Base-by-base conservation (phyloP, 2,888 invertebrate genomes). In the Desoria tigrina region DNA sequence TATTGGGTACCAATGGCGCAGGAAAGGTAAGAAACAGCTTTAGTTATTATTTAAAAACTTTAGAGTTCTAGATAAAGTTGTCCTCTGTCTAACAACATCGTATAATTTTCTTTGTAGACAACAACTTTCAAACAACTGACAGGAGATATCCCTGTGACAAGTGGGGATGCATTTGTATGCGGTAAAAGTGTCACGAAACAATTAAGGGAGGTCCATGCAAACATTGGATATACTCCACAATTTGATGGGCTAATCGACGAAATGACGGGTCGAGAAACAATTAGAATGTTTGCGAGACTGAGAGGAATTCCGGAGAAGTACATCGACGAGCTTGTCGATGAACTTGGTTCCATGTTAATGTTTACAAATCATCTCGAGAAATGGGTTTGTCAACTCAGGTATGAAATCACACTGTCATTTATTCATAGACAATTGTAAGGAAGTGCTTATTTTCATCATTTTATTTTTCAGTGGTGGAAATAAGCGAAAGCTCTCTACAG, bases 1-100 rank as follows among this genome's bases (percentile, higher is more conserved):
- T 92, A 49, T 81, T 92, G 59, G 91, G 92, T 1, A 87, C 91
- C 0, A 92, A 93, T 79, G 92, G 92, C 9, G 92, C 92, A 1
- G 92, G 92, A 0, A 93, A 92, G 80, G 92, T 91, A 0, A 87
- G 88, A 39, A 39, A 39, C 39, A 11, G 21, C 45, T 45, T n/a
- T 24, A n/a, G n/a, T n/a, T n/a, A n/a, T n/a, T n/a, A n/a, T n/a
- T n/a, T n/a, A n/a, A n/a, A n/a, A n/a, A n/a, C n/a, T n/a, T n/a
- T n/a, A n/a, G n/a, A n/a, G n/a, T n/a, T n/a, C n/a, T n/a, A n/a
- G n/a, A n/a, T n/a, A n/a, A n/a, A n/a, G n/a, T 39, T 39, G n/a
- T n/a, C n/a, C n/a, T n/a, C n/a, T n/a, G n/a, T n/a, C n/a, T n/a
- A n/a, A n/a, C n/a, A n/a, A n/a, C n/a, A n/a, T n/a, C n/a, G n/a